A percentile compares a stretch with the other conserved stretches of the same genome.
phyloP scores from a whole-genome alignment of 1,140 invertebrate genomes.

The Psilanteris sp. region DNA sequence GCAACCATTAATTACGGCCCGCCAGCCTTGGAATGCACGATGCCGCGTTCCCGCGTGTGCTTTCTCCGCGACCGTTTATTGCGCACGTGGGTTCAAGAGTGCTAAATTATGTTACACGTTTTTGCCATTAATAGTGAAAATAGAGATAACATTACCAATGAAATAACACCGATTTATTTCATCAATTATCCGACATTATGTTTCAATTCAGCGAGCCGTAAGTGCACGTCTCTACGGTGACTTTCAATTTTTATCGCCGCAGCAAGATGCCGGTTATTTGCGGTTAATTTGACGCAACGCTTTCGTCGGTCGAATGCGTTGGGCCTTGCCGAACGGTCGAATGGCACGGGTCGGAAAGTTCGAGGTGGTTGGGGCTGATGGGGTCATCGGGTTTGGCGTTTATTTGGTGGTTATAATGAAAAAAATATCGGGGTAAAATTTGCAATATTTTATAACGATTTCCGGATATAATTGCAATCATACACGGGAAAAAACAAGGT shows the following conservation, averaged over 20 bases:
- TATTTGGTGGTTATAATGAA: no score
- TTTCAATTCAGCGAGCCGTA: slow-evolving; percentile 34
- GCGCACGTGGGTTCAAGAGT: slow-evolving; percentile 37
- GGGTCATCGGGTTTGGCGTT: no score
- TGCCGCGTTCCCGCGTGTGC: slow-evolving; percentile 29
- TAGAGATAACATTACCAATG: slow-evolving; percentile 39
- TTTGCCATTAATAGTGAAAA: slow-evolving; percentile 56
- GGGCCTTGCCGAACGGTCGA: no score
- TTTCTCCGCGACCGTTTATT: slow-evolving; percentile 43
- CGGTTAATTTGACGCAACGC: no score
- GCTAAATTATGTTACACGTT: slow-evolving; percentile 41
- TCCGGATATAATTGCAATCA: no score
- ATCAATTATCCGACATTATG: slow-evolving; percentile 45
- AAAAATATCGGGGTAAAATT: no score
- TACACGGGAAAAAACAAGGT: no score
- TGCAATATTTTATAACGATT: no score
- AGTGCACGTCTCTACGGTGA: slow-evolving; percentile 1
- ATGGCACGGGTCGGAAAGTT: no score
- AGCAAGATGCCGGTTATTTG: no score
- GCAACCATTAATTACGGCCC: slow-evolving; percentile 41
- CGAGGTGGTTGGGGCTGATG: no score
- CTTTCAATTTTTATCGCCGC: slow-evolving; percentile 23
- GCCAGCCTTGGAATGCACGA: slow-evolving; percentile 8
- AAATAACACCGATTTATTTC: slow-evolving; percentile 50
- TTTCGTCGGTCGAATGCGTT: no score